Percentiles rank a stretch among this genome's conserved stretches.
These are phyloP conservation scores for Carassius auratus DNA, from an alignment of 2,113 vertebrate genomes.

Conservation along the genomic window DNA sequence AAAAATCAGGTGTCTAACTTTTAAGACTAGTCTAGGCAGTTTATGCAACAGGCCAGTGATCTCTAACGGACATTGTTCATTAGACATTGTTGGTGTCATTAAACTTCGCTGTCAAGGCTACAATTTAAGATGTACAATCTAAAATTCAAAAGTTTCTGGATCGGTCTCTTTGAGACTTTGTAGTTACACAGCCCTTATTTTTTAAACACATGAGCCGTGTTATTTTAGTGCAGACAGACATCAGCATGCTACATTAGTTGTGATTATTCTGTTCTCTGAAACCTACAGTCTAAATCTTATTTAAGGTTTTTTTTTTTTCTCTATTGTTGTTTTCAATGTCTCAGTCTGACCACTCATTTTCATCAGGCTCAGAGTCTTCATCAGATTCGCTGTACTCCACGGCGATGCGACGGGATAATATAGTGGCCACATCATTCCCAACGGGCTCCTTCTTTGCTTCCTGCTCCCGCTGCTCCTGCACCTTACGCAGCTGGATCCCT, in stretches of 20 bases:
- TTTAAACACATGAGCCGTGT: not conserved
- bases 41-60: too few relatives aligned
- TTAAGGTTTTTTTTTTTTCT: not conserved
- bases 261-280: slow-evolving; percentile 21
- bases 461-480: slow-evolving; percentile 91
- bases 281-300: not conserved
- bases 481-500: slow-evolving; percentile 93
- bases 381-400: slow-evolving; percentile 96
- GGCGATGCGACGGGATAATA: slow-evolving; percentile 88
- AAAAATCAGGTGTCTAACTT: too few relatives aligned
- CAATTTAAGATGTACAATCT: slow-evolving; percentile 3
- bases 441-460: slow-evolving; percentile 92
- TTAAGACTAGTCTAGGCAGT: too few relatives aligned
- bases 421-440: slow-evolving; percentile 91
- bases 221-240: slow-evolving; percentile 27
- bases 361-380: slow-evolving; percentile 91
- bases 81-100: not conserved
- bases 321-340: not conserved
- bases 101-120: slow-evolving; percentile 1
- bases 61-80: not conserved
- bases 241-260: slow-evolving; percentile 26
- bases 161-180: slow-evolving; percentile 1
- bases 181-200: slow-evolving; percentile 24
- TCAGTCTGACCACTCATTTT: slow-evolving; percentile 93
- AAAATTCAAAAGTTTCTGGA: not conserved